Percentiles rank a stretch among this genome's conserved stretches.
These are phyloP conservation scores for Miichthys miiuy DNA, from an alignment of 2,797 vertebrate species.

Conservation along the genomic window DNA sequence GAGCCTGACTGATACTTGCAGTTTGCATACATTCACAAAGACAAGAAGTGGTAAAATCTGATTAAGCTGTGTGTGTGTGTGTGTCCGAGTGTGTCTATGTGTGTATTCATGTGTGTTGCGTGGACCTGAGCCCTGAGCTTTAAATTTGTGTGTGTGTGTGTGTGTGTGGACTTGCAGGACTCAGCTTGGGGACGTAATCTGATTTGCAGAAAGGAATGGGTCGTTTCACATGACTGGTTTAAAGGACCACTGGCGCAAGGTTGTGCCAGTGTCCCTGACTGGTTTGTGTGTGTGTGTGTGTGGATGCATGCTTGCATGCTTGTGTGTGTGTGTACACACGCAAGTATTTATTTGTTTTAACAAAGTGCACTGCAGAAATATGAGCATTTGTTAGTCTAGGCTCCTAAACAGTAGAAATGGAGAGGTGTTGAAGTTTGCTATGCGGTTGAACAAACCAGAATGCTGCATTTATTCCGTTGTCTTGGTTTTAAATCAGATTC, in stretches of 20 bases:
- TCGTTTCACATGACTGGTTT: conserved; percentile 89
- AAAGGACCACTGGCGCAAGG: conserved; percentile 81
- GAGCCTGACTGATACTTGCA: conserved; percentile 2
- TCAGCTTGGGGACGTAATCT: conserved; percentile 85
- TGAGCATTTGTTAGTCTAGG: conserved; percentile 45
- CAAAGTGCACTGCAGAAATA: conserved; percentile 38
- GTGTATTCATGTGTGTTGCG: conserved; percentile 36
- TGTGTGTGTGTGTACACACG: conserved; percentile 24
- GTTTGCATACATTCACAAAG: conserved; percentile 37
- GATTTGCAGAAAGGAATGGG: conserved; percentile 85
- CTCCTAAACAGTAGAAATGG: conserved; percentile 55
- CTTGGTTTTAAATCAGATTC: conserved; percentile 48
- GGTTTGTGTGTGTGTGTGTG: conserved; percentile 26
- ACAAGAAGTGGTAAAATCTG: conserved; percentile 54
- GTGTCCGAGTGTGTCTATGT: conserved; percentile 21
- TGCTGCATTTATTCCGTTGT: conserved; percentile 45
- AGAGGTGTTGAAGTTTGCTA: conserved; percentile 68
- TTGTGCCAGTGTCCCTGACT: conserved; percentile 79
- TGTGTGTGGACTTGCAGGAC: conserved; percentile 74
- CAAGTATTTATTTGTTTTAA: conserved; percentile 57
- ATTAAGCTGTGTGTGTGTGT: conserved; percentile 56
- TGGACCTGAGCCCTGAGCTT: conserved; percentile 57
- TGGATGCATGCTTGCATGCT: conserved; percentile 9
- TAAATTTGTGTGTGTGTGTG: conserved; percentile 53
- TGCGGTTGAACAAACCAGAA: conserved; percentile 48